These are phyloP conservation scores for Drosophila limbata DNA, from an alignment of 2,888 invertebrate genomes.

Conservation along the genomic window DNA sequence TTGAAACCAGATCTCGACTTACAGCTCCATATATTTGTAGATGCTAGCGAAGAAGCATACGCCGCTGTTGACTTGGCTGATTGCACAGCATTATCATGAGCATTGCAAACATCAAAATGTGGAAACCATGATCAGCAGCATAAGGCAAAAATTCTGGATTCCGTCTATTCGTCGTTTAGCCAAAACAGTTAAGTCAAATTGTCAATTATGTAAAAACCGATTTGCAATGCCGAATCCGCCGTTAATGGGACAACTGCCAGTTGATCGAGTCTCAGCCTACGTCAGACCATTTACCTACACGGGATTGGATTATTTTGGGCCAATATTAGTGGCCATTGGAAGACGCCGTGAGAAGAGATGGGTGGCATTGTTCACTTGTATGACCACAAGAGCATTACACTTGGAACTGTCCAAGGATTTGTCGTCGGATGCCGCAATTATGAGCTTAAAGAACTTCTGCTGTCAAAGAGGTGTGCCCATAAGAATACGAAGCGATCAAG, in stretches of 20 bases:
- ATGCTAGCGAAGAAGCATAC: neutral
- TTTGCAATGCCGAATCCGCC: neutral
- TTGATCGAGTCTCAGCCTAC: neutral
- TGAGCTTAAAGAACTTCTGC: neutral
- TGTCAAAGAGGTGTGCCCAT: neutral
- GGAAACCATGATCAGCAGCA: neutral
- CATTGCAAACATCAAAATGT: conserved; percentile 1
- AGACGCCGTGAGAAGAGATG: too few relatives aligned
- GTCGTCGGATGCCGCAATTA: neutral
- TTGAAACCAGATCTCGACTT: too few relatives aligned
- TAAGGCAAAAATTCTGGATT: conserved; percentile 1
- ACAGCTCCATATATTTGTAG: too few relatives aligned
- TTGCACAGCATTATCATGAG: neutral
- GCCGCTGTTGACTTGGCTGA: neutral
- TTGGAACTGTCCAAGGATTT: conserved; percentile 6
- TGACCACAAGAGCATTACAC: neutral
- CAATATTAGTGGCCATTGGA: neutral
- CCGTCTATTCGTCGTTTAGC: neutral
- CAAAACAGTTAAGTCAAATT: neutral
- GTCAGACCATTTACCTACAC: conserved; percentile 7
- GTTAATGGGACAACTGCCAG: conserved; percentile 1
- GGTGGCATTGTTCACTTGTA: too few relatives aligned
- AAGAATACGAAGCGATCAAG: conserved; percentile 1
- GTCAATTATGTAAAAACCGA: neutral
- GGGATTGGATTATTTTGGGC: neutral